Evolutionary conservation across 2,113 vertebrate genomes (phyloP), one percentile per base, ranked within the genome.

Genomic region (Psettodes erumei): DNA sequence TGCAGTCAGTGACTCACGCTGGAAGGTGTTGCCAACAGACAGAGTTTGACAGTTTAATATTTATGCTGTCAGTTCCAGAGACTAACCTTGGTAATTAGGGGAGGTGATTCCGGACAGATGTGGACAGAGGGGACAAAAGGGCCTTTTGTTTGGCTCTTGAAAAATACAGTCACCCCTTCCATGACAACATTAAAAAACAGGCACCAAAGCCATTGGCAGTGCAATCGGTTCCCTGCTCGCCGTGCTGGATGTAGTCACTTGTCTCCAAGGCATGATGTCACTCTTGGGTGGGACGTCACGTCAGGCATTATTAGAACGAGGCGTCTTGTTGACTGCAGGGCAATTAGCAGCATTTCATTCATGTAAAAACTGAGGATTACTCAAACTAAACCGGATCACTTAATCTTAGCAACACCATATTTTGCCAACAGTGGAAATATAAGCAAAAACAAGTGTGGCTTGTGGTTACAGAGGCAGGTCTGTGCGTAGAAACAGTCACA

Each of bases 21-120:
- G 78, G 68, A 85, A 82, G 73, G 61, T 90, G 90, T 86, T 80
- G 86, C 89, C 86, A 73, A 79, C 82, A 67, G 87, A 91, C 85
- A 79, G 61, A 78, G 75, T 88, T 73, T 93, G 93, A 93, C 91
- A 92, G 83, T 92, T 90, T 90, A 79, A 92, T 92, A 93, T 92
- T 93, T 86, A 89, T 69, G 87, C 85, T 89, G 90, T 90, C 91
- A 93, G 78, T 89, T 91, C 82, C 85, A 53, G 67, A 86, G 85
- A 83, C 83, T 87, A 90, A 89, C 88, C 80, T 72, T 37, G 71
- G 90, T 86, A 92, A 93, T 93, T 93, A 90, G 81, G 71, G 82
- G 85, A 84, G 81, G 81, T 81, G 86, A 86, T 85, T 87, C 84
- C 15, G 82, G 83, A 87, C 92, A 94, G 90, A 93, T 92, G 92